Conservation (phyloP, 2,888 invertebrate species). For the Meteorus colon region DNA sequence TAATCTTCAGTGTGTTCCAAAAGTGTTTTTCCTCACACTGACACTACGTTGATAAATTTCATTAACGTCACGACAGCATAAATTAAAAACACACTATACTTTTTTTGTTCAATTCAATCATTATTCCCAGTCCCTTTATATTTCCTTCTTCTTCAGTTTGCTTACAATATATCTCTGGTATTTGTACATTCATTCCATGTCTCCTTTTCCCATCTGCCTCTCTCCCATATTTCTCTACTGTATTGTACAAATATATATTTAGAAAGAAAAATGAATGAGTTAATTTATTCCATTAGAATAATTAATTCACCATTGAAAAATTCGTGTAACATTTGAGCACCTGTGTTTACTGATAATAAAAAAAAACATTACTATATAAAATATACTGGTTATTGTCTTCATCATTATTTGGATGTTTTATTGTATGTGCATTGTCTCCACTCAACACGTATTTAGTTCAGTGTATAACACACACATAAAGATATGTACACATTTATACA, state of each 20-base stretch:
- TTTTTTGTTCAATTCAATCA: not conserved
- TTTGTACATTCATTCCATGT: not conserved
- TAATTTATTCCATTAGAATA: constrained; percentile 14
- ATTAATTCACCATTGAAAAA: constrained; percentile 10
- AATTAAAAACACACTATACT: constrained; percentile 15
- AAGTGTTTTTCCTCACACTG: constrained; percentile 18
- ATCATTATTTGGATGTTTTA: constrained; percentile 19
- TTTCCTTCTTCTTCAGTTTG: not conserved
- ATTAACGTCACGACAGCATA: constrained; percentile 14
- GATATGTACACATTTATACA: not conserved
- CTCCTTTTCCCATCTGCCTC: not conserved
- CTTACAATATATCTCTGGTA: not conserved
- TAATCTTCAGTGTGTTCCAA: constrained; percentile 21
- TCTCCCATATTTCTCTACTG: not conserved
- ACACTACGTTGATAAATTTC: constrained; percentile 31
- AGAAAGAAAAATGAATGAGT: not conserved
- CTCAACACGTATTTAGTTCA: constrained; percentile 46
- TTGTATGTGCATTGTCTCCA: constrained; percentile 13
- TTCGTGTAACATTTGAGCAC: constrained; percentile 19
- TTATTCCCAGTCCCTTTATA: not conserved
- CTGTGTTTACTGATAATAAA: constrained; percentile 13
- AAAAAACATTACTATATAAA: not conserved
- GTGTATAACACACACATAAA: constrained; percentile 27
- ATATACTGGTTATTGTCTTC: not conserved
- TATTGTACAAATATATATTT: not conserved